These are phyloP conservation scores for Struthidea cinerea DNA, from an alignment of 2,113 vertebrate genomes.

Conservation along the genomic window DNA sequence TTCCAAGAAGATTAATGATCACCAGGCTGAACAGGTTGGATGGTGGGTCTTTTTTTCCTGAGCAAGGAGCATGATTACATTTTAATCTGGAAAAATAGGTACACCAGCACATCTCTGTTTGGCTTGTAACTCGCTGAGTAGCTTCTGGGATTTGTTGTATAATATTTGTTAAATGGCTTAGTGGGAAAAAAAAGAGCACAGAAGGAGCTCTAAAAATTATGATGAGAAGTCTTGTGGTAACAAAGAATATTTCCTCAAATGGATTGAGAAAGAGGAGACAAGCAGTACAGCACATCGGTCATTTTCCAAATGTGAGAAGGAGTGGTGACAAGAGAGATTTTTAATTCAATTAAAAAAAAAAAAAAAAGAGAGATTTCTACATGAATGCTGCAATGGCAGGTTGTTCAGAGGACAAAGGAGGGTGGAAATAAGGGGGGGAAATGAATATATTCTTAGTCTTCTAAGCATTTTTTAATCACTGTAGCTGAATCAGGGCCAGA, in stretches of 20 bases:
- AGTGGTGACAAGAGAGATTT: background rate
- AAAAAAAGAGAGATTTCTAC: background rate
- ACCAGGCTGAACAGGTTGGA: background rate
- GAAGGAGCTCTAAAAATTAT: background rate
- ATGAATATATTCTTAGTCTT: background rate
- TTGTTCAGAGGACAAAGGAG: background rate
- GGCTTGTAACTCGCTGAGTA: background rate
- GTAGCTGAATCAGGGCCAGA: background rate
- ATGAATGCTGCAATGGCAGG: background rate
- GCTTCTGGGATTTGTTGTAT: background rate
- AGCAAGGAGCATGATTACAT: background rate
- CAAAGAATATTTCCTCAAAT: background rate
- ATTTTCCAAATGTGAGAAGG: background rate
- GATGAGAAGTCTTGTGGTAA: background rate
- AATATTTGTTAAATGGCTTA: background rate
- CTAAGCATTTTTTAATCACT: background rate
- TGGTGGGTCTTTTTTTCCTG: background rate
- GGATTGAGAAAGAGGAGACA: background rate
- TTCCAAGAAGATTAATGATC: background rate
- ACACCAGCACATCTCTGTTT: background rate
- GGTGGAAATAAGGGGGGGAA: background rate
- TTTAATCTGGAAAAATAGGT: slow-evolving; percentile 5
- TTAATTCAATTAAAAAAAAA: background rate
- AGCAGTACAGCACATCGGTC: background rate
- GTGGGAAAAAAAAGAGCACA: background rate